phyloP scores from a whole-genome alignment of 2,797 vertebrate species.

The Lepidocolaptes lacrymiger region DNA sequence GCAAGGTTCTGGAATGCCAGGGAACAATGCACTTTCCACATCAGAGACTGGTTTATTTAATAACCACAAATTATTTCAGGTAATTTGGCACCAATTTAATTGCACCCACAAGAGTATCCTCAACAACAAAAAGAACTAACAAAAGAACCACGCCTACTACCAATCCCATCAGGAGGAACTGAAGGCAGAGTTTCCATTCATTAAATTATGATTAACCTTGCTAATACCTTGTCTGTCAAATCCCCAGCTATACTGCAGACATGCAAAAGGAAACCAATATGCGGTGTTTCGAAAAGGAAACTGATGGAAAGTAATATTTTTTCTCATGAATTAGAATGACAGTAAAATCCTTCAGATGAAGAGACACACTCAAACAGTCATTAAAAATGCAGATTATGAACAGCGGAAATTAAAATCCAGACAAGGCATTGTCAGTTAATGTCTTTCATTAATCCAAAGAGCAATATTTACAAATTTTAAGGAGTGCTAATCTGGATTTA shows the following conservation, averaged over 20 bases:
- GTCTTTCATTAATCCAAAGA: not conserved
- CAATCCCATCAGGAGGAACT: not conserved
- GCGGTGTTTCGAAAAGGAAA: conserved; percentile 19
- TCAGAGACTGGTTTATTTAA: conserved; percentile 54
- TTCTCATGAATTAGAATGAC: not conserved
- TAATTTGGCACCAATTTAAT: conserved; percentile 65
- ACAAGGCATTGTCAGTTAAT: not conserved
- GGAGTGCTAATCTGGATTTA: not conserved
- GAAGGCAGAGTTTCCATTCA: conserved; percentile 48
- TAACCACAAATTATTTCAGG: conserved; percentile 71
- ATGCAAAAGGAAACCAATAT: not conserved
- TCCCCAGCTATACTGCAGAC: not conserved
- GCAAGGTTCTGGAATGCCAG: conserved; percentile 10
- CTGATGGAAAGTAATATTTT: not conserved
- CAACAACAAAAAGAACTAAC: conserved; percentile 22
- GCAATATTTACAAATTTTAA: not conserved
- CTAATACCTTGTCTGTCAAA: conserved; percentile 52
- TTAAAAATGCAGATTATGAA: conserved; percentile 1
- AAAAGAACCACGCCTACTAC: conserved; percentile 21
- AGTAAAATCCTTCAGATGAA: conserved; percentile 2
- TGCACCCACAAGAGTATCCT: conserved; percentile 54
- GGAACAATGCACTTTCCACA: conserved; percentile 49
- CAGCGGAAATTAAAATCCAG: not conserved
- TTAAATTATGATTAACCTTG: conserved; percentile 56
- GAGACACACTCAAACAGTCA: not conserved